A percentile compares a stretch with the other conserved stretches of the same genome.
These are phyloP conservation scores for Pachyuromys duprasi DNA, from an alignment of 2,797 vertebrate genomes.

Conservation along the genomic window DNA sequence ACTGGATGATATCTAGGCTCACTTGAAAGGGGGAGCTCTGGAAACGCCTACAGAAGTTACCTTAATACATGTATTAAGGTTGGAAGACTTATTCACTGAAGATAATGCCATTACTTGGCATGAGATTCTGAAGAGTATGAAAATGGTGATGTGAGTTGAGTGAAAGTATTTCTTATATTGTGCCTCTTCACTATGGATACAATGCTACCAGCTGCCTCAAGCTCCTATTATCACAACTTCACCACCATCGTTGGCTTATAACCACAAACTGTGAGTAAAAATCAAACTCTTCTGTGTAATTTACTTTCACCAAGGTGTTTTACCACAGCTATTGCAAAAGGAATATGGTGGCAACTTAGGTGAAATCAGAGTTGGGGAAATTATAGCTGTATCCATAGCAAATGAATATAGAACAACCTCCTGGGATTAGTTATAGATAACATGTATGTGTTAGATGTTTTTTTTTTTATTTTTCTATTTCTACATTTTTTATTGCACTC, in stretches of 20 bases:
- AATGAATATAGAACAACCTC: not conserved
- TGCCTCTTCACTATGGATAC: not conserved
- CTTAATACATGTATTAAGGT: not conserved
- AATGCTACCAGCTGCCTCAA: not conserved
- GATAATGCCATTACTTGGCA: not conserved
- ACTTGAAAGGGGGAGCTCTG: not conserved
- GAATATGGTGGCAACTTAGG: not conserved
- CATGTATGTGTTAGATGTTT: not conserved
- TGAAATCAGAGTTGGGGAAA: not conserved
- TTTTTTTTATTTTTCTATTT: not conserved
- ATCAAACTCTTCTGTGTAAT: not conserved
- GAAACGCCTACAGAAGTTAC: not conserved
- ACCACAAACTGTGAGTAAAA: not conserved
- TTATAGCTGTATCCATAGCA: not conserved
- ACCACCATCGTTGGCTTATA: not conserved
- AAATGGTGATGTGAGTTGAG: not conserved
- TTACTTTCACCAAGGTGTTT: not conserved
- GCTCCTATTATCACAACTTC: not conserved
- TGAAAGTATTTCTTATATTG: not conserved
- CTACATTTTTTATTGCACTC: not conserved
- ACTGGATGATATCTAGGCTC: not conserved
- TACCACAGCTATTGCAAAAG: not conserved
- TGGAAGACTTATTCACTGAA: not conserved
- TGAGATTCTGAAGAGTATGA: not conserved
- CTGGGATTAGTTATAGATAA: not conserved